These are phyloP conservation scores for Trypoxylon attenuatum DNA, from an alignment of 2,888 invertebrate genomes.

Conservation along the genomic window DNA sequence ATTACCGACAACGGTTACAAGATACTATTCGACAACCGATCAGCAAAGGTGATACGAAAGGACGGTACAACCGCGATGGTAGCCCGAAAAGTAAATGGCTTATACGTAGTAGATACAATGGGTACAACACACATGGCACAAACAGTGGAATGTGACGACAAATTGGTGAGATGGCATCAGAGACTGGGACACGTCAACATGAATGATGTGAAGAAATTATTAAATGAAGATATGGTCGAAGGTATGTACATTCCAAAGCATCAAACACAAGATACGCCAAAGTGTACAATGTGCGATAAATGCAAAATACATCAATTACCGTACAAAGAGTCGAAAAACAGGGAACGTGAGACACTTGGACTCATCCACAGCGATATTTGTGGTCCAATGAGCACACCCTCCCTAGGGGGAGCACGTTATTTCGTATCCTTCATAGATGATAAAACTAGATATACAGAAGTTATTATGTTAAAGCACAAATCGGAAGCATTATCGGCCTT, in stretches of 20 bases:
- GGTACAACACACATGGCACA: neutral
- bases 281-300: slow-evolving; percentile 1
- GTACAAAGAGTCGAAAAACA: neutral
- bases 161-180: slow-evolving; percentile 8
- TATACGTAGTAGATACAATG: slow-evolving; percentile 19
- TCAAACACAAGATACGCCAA: neutral
- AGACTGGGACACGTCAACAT: slow-evolving; percentile 4
- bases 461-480: slow-evolving; percentile 14
- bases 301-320: slow-evolving; percentile 19
- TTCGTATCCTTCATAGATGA: slow-evolving; percentile 42
- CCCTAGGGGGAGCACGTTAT: slow-evolving; percentile 25
- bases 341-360: neutral
- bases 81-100: neutral
- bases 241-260: slow-evolving; percentile 1
- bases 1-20: slow-evolving; percentile 50
- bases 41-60: slow-evolving; percentile 36
- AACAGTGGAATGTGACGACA: neutral
- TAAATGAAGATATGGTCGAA: neutral
- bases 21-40: slow-evolving; percentile 41
- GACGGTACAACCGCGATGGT: slow-evolving; percentile 20
- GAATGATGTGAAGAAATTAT: slow-evolving; percentile 3
- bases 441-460: slow-evolving; percentile 17
- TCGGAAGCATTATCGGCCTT: slow-evolving; percentile 22
- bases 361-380: slow-evolving; percentile 13
- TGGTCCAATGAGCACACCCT: neutral